Percentiles rank a stretch among this genome's conserved stretches.
These are phyloP conservation scores for Tenualosa thibaudeaui DNA, from an alignment of 2,797 vertebrate genomes.

Conservation along the genomic window DNA sequence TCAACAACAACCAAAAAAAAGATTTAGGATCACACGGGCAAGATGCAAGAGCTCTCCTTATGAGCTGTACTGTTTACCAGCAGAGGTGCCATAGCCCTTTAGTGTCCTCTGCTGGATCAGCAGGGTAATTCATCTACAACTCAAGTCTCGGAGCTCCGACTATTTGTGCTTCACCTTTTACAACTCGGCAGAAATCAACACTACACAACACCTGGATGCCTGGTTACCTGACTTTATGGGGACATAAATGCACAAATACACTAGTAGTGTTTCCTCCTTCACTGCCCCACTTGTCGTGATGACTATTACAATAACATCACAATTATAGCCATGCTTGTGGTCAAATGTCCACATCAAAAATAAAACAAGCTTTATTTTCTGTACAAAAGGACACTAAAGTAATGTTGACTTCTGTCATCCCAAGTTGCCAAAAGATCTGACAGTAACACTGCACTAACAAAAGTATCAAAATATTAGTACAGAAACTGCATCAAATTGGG, in stretches of 20 bases:
- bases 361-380: neutral
- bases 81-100: conserved; percentile 4
- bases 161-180: neutral
- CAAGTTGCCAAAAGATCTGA: neutral
- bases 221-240: neutral
- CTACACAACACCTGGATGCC: neutral
- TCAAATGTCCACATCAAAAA: neutral
- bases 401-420: neutral
- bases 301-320: neutral
- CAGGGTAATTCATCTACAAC: neutral
- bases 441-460: conserved; percentile 18
- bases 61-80: neutral
- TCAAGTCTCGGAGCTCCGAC: neutral
- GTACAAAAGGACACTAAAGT: neutral
- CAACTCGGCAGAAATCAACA: neutral
- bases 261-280: neutral
- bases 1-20: neutral
- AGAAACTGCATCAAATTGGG: conserved; percentile 7
- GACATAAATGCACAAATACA: neutral
- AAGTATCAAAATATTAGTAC: conserved; percentile 13
- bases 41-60: neutral
- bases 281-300: neutral
- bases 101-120: neutral
- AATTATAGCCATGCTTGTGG: neutral
- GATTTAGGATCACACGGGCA: neutral